These are phyloP conservation scores for Aromia moschata DNA, from an alignment of 2,888 invertebrate species.

Conservation along the genomic window DNA sequence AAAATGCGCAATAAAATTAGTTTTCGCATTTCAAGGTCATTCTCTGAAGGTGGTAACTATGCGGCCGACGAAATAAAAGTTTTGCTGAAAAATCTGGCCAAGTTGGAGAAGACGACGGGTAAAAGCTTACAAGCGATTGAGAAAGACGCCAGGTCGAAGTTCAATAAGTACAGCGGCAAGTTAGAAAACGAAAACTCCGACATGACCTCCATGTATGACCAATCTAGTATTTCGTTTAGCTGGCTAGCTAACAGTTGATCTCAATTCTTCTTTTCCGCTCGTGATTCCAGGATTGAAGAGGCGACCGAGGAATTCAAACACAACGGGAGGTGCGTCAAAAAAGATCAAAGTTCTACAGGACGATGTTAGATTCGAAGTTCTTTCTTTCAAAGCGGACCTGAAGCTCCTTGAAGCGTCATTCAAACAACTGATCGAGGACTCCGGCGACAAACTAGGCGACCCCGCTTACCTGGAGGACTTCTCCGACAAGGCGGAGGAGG, in stretches of 20 bases:
- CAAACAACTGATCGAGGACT: slow-evolving; percentile 28
- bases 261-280: not conserved
- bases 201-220: slow-evolving; percentile 25
- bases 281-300: slow-evolving; percentile 31
- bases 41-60: slow-evolving; percentile 54
- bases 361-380: slow-evolving; percentile 40
- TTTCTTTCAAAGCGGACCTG: slow-evolving; percentile 34
- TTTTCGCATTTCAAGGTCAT: slow-evolving; percentile 48
- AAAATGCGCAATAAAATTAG: no score
- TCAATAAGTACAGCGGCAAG: slow-evolving; percentile 23
- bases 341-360: slow-evolving; percentile 40
- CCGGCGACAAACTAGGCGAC: slow-evolving; percentile 37
- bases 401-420: slow-evolving; percentile 20
- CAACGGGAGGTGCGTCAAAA: slow-evolving; percentile 39
- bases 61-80: slow-evolving; percentile 46
- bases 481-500: slow-evolving; percentile 30
- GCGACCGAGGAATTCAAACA: slow-evolving; percentile 40
- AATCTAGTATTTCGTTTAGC: no score
- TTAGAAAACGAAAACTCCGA: slow-evolving; percentile 27
- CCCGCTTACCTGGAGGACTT: slow-evolving; percentile 39
- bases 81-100: slow-evolving; percentile 41
- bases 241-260: no score
- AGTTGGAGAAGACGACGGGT: slow-evolving; percentile 72
- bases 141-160: slow-evolving; percentile 76
- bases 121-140: slow-evolving; percentile 94